Percentiles rank a stretch among this genome's conserved stretches.
Conservation (phyloP, 2,113 vertebrate genomes). For the Bambusicola thoracicus region DNA sequence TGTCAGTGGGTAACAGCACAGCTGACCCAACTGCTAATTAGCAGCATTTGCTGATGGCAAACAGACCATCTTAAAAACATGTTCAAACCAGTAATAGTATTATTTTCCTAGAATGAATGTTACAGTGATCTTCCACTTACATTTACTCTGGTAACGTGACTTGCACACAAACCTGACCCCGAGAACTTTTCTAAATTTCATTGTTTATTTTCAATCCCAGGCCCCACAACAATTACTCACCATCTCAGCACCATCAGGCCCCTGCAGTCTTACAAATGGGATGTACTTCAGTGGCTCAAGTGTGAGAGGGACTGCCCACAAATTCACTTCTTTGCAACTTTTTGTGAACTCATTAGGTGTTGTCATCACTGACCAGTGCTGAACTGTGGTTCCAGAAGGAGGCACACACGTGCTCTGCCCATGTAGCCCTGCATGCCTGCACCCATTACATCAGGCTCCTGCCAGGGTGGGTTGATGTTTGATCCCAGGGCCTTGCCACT, state of each 20-base stretch:
- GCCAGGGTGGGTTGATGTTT: not conserved
- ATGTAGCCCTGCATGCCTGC: not conserved
- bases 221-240: not conserved
- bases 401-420: fast-evolving
- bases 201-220: not conserved
- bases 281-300: not conserved
- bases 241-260: not conserved
- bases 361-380: not conserved
- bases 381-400: not conserved
- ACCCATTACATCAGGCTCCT: not conserved
- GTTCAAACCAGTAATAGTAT: not conserved
- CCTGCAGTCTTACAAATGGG: not conserved
- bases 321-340: not conserved
- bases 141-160: not conserved
- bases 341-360: not conserved
- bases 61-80: not conserved
- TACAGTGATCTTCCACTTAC: not conserved
- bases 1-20: not conserved
- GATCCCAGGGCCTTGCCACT: not conserved
- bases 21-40: not conserved
- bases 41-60: not conserved
- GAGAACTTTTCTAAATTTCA: not conserved
- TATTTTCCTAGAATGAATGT: not conserved
- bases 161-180: not conserved
- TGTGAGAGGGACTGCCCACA: not conserved